Conservation (phyloP, 2,797 vertebrate species). For the Lindbergichthys nudifrons region DNA sequence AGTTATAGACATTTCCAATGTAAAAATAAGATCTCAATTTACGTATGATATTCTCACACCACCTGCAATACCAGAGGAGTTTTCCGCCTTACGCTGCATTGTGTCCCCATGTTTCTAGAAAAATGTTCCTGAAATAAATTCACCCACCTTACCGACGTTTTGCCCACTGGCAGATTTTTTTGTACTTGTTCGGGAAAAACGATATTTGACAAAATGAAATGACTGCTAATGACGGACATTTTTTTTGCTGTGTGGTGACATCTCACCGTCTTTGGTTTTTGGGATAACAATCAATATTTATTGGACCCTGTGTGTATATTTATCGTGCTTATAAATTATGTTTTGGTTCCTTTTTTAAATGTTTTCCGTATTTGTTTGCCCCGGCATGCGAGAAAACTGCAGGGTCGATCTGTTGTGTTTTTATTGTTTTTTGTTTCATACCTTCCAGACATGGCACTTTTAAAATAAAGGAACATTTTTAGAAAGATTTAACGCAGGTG, state of each 20-base stretch:
- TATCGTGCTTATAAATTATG: conserved; percentile 80
- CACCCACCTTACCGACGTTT: background rate
- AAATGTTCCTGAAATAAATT: conserved; percentile 12
- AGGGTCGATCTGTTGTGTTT: conserved; percentile 55
- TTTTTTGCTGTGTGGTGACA: conserved; percentile 45
- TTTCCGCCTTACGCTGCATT: conserved; percentile 31
- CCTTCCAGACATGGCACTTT: conserved; percentile 74
- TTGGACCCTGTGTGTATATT: conserved; percentile 81
- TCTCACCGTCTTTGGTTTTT: conserved; percentile 53
- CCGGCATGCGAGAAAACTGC: conserved; percentile 61
- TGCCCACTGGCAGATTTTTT: conserved; percentile 42
- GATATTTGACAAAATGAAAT: conserved; percentile 29
- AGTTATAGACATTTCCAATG: background rate
- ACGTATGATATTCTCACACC: background rate
- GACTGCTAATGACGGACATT: conserved; percentile 36
- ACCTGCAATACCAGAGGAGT: conserved; percentile 7
- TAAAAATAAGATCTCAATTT: background rate
- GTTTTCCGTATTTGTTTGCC: conserved; percentile 53
- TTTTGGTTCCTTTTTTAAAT: conserved; percentile 59
- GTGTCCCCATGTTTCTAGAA: background rate
- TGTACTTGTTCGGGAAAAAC: conserved; percentile 40
- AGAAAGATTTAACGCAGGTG: conserved; percentile 50
- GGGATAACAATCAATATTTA: conserved; percentile 75
- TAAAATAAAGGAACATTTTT: conserved; percentile 64
- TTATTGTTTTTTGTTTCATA: conserved; percentile 53